Evolutionary conservation across 2,888 invertebrate species (phyloP).

Genomic region (Asteroscopus sphinx): DNA sequence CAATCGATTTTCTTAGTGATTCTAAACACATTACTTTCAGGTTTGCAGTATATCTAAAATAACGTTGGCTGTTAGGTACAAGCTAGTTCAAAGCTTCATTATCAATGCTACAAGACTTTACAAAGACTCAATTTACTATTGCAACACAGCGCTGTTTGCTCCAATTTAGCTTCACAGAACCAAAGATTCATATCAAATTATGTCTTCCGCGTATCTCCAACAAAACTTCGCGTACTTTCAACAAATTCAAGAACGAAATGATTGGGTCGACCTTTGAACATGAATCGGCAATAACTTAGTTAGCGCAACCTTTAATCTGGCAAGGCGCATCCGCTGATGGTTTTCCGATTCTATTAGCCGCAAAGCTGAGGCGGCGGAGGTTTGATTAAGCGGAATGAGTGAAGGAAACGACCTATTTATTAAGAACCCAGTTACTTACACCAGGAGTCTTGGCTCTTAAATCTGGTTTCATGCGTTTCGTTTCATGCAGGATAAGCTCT

Average conservation of each 20-base stretch:
- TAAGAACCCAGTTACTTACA: slow-evolving; percentile 57
- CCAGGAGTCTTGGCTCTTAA: slow-evolving; percentile 36
- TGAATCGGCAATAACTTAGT: slow-evolving; percentile 70
- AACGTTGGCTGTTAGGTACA: too few relatives aligned
- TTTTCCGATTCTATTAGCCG: slow-evolving; percentile 85
- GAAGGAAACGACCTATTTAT: slow-evolving; percentile 71
- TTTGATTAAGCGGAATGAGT: slow-evolving; percentile 79
- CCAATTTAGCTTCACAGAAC: slow-evolving; percentile 8
- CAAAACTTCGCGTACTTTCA: slow-evolving; percentile 38
- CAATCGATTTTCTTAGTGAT: too few relatives aligned
- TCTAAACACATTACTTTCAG: too few relatives aligned
- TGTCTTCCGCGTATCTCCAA: slow-evolving; percentile 29
- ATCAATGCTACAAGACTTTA: slow-evolving; percentile 4
- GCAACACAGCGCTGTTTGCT: slow-evolving; percentile 16
- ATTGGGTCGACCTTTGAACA: slow-evolving; percentile 53
- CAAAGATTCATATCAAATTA: slow-evolving; percentile 41
- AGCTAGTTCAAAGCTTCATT: too few relatives aligned
- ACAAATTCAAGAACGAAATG: slow-evolving; percentile 31
- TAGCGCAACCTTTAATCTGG: slow-evolving; percentile 76
- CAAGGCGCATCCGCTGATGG: slow-evolving; percentile 77
- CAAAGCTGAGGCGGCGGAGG: slow-evolving; percentile 68
- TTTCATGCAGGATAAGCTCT: slow-evolving; percentile 23
- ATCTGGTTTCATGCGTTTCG: slow-evolving; percentile 37
- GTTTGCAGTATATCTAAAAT: too few relatives aligned
- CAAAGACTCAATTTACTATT: slow-evolving; percentile 9